Conservation (phyloP, 1,140 invertebrate genomes). For the Drosophila cardini region DNA sequence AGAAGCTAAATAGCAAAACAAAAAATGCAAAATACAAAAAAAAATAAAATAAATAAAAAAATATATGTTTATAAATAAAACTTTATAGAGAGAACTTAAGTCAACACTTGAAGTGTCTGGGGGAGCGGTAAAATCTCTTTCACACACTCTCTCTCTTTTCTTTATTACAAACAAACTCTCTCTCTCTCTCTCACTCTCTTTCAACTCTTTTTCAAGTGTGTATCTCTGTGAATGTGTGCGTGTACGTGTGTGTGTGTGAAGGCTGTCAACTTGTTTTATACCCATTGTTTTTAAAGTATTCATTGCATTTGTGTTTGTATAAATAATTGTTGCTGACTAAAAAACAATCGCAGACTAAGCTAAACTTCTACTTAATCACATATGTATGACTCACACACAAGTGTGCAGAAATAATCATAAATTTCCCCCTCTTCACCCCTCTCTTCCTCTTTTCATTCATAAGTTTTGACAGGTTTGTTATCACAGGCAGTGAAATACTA, state of each 20-base stretch:
- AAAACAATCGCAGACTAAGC: conserved; percentile 19
- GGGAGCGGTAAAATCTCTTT: conserved; percentile 18
- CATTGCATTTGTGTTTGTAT: conserved; percentile 45
- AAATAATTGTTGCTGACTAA: conserved; percentile 50
- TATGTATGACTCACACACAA: conserved; percentile 42
- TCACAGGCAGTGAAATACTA: not conserved
- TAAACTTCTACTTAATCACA: conserved; percentile 35
- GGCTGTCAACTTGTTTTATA: conserved; percentile 38
- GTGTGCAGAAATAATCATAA: conserved; percentile 18
- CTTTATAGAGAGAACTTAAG: not conserved
- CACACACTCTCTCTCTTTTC: conserved; percentile 10
- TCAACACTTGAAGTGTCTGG: conserved; percentile 15
- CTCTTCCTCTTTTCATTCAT: not conserved
- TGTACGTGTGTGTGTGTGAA: conserved; percentile 36
- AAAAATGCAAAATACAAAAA: conserved; percentile 55
- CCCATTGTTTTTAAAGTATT: conserved; percentile 29
- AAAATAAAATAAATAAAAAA: conserved; percentile 16
- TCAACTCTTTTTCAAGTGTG: not conserved
- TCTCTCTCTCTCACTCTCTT: conserved; percentile 14
- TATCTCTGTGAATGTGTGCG: not conserved
- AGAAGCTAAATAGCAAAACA: conserved; percentile 74
- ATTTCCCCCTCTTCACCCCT: not conserved
- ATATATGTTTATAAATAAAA: conserved; percentile 20
- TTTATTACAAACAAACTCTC: conserved; percentile 7
- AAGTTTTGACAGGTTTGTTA: not conserved